A percentile compares a stretch with the other conserved stretches of the same genome.
These are phyloP conservation scores for Lamellibrachia columna DNA, from an alignment of 2,888 invertebrate genomes.

Conservation along the genomic window DNA sequence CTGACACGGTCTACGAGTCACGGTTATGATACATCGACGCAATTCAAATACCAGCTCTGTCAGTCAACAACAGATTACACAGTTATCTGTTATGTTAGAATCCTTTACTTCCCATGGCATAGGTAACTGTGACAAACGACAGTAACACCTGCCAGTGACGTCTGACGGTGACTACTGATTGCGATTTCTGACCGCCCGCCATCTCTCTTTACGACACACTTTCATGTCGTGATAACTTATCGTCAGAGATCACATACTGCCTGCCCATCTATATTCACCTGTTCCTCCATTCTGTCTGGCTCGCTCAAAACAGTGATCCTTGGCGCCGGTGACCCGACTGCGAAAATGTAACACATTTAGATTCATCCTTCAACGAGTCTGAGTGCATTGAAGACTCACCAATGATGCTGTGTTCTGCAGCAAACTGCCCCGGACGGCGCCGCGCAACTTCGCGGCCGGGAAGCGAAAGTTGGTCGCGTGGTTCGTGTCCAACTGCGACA, in stretches of 20 bases:
- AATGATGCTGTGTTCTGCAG: not conserved
- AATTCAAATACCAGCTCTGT: too few relatives aligned
- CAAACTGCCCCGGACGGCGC: not conserved
- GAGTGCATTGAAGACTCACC: not conserved
- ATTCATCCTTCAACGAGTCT: not conserved
- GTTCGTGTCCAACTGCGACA: constrained; percentile 98
- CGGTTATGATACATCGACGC: too few relatives aligned
- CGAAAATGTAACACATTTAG: not conserved
- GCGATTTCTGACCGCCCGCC: not conserved
- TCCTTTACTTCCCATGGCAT: too few relatives aligned
- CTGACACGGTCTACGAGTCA: too few relatives aligned
- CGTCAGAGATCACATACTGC: not conserved
- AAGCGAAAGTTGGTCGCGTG: constrained; percentile 94
- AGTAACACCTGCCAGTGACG: not conserved
- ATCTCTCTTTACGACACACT: not conserved
- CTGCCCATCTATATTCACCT: not conserved
- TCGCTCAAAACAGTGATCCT: not conserved
- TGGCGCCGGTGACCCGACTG: not conserved
- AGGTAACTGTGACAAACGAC: too few relatives aligned
- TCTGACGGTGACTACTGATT: not conserved
- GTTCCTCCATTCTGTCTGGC: not conserved
- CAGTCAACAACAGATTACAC: too few relatives aligned
- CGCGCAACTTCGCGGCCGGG: constrained; percentile 72
- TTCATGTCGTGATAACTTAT: not conserved
- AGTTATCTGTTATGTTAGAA: too few relatives aligned